Percentiles rank a stretch among this genome's conserved stretches.
Evolutionary conservation across 2,888 invertebrate genomes (phyloP).

Genomic region (Xestia sexstrigata): DNA sequence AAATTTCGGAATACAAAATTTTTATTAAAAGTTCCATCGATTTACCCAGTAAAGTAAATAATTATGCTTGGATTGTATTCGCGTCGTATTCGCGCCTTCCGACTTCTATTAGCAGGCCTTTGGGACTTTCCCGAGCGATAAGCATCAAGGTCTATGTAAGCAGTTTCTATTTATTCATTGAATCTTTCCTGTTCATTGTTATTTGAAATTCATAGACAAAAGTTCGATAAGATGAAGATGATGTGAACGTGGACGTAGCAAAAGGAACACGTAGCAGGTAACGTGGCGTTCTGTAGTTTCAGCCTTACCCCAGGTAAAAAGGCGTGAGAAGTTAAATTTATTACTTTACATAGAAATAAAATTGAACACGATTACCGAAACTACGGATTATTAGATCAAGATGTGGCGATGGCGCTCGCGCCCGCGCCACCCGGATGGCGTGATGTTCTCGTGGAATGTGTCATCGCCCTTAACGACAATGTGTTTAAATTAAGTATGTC

Average conservation of each 20-base stretch:
- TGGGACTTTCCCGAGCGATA: constrained; percentile 10
- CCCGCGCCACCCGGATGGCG: constrained; percentile 8
- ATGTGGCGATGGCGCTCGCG: constrained; percentile 18
- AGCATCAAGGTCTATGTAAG: background rate
- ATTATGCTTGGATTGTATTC: background rate
- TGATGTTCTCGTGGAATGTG: constrained; percentile 20
- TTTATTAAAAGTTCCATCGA: background rate
- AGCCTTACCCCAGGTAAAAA: background rate
- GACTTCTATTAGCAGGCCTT: background rate
- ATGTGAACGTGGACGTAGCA: background rate
- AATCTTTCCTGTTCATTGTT: constrained; percentile 28
- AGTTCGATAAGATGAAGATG: background rate
- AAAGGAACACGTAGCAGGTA: background rate
- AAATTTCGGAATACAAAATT: background rate
- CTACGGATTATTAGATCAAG: constrained; percentile 4
- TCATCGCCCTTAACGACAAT: constrained; percentile 36
- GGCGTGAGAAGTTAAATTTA: too few species aligned
- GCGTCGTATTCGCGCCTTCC: too few species aligned
- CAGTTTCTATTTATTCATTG: background rate
- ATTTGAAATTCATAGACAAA: background rate
- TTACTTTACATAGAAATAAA: background rate
- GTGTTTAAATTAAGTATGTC: constrained; percentile 3
- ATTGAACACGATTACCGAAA: constrained; percentile 22
- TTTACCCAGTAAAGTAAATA: background rate
- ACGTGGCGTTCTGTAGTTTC: background rate